phyloP scores from a whole-genome alignment of 2,888 invertebrate species.

The Melieria picta region DNA sequence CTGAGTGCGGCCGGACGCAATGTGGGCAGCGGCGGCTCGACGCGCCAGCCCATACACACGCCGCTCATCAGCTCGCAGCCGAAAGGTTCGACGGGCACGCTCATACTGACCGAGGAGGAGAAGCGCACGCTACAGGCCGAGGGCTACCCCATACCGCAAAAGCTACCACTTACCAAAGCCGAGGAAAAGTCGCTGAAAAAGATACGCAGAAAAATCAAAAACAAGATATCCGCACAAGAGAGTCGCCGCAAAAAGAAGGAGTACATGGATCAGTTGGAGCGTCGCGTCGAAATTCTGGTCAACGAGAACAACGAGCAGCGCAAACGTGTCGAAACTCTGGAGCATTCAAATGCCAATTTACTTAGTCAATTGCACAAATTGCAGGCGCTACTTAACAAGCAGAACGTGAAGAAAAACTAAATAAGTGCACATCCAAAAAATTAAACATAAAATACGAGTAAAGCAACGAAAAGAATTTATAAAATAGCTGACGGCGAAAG shows the following conservation, averaged over 20 bases:
- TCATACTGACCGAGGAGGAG: conserved; percentile 95
- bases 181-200: conserved; percentile 99
- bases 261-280: conserved; percentile 97
- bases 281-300: conserved; percentile 84
- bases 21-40: conserved; percentile 63
- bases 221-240: conserved; percentile 99
- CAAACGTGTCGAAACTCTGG: conserved; percentile 79
- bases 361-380: conserved; percentile 80
- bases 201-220: conserved; percentile 98
- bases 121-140: conserved; percentile 95
- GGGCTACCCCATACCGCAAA: conserved; percentile 97
- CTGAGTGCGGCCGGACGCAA: conserved; percentile 38
- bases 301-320: conserved; percentile 83
- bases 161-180: conserved; percentile 94
- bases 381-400: conserved; percentile 75
- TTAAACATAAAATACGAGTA: conserved; percentile 21
- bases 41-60: conserved; percentile 87
- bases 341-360: conserved; percentile 80
- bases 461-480: conserved; percentile 24
- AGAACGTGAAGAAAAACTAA: conserved; percentile 68
- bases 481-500: background rate
- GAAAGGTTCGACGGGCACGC: conserved; percentile 88
- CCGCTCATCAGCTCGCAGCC: conserved; percentile 89
- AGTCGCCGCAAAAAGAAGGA: conserved; percentile 99
- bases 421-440: conserved; percentile 42